Conservation (phyloP, 2,888 invertebrate genomes). For the Sesamia inferens region DNA sequence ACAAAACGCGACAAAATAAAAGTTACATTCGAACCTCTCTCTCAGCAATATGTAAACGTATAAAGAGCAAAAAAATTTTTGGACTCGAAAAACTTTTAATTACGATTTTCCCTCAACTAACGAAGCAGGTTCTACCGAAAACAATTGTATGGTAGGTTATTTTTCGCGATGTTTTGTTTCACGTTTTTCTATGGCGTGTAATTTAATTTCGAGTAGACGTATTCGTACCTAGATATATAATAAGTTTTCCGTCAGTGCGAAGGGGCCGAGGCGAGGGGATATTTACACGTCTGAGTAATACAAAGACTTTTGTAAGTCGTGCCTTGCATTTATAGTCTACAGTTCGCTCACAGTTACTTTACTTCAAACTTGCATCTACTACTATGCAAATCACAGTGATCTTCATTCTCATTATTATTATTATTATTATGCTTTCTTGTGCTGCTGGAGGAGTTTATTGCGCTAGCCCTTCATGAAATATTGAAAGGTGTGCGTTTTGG, state of each 20-base stretch:
- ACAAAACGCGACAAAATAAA: too few species aligned
- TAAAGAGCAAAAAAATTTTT: neutral
- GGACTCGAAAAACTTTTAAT: constrained; percentile 28
- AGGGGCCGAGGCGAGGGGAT: neutral
- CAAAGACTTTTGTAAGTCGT: neutral
- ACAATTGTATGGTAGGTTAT: constrained; percentile 20
- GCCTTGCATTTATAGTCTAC: neutral
- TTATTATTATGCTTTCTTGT: too few species aligned
- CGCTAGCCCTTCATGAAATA: too few species aligned
- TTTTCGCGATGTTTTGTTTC: constrained; percentile 30
- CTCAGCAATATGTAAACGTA: neutral
- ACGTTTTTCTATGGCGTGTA: constrained; percentile 16
- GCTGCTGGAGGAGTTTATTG: too few species aligned
- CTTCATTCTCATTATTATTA: too few species aligned
- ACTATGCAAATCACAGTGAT: too few species aligned
- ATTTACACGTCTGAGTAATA: neutral
- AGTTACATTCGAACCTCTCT: neutral
- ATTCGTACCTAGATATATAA: neutral
- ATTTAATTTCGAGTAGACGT: constrained; percentile 13
- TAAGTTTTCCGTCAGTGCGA: constrained; percentile 9
- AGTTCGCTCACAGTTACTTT: too few species aligned
- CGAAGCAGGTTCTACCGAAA: constrained; percentile 21
- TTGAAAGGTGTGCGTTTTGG: too few species aligned
- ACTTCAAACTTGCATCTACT: neutral
- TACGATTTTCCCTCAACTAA: constrained; percentile 35